phyloP scores from a whole-genome alignment of 2,113 vertebrate species.

The Dinomys branickii region DNA sequence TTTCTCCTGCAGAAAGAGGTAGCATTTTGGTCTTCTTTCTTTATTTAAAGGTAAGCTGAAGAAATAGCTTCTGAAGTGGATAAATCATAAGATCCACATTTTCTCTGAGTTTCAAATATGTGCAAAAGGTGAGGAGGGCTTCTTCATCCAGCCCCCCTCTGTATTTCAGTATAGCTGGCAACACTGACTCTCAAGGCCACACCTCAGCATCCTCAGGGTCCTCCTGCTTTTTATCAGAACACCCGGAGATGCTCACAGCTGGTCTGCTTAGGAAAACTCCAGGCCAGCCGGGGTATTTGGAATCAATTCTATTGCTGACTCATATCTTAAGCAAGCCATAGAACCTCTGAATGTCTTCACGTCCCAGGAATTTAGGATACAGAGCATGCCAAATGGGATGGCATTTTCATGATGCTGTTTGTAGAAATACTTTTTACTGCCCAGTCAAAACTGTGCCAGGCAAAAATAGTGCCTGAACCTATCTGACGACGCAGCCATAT shows the following conservation, averaged over 20 bases:
- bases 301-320: background rate
- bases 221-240: background rate
- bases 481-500: background rate
- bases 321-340: background rate
- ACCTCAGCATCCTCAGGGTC: fast-evolving
- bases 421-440: background rate
- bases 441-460: background rate
- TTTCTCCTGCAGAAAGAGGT: background rate
- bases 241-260: background rate
- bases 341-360: background rate
- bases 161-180: background rate
- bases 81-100: background rate
- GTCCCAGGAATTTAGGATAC: background rate
- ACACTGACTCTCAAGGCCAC: background rate
- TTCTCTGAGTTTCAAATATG: constrained; percentile 26
- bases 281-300: background rate
- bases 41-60: background rate
- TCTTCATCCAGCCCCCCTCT: background rate
- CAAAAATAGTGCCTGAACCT: background rate
- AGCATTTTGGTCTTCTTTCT: background rate
- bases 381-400: background rate
- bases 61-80: background rate
- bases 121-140: background rate
- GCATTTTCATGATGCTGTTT: background rate
- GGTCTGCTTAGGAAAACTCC: background rate